These are phyloP conservation scores for Allochrocebus solatus DNA, from an alignment of 2,797 vertebrate genomes.

Conservation along the genomic window DNA sequence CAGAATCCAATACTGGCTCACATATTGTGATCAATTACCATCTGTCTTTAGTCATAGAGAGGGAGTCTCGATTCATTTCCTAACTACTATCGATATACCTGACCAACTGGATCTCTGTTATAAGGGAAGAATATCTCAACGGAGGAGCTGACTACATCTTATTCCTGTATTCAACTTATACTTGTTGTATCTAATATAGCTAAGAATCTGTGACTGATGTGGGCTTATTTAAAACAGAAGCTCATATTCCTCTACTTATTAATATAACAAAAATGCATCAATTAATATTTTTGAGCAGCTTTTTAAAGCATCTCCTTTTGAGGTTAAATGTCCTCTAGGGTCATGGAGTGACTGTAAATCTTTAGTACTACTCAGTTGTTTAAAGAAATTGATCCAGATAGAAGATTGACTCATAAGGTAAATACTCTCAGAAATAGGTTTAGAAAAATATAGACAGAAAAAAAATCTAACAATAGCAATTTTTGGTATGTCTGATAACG, in stretches of 20 bases:
- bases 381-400: conserved; percentile 10
- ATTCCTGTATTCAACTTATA: background rate
- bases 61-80: background rate
- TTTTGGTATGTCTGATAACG: background rate
- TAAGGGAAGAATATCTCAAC: background rate
- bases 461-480: background rate
- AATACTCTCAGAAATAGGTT: background rate
- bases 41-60: background rate
- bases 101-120: background rate
- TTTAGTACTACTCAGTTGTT: conserved; percentile 51
- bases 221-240: conserved; percentile 44
- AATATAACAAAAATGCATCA: background rate
- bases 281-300: background rate
- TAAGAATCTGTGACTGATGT: background rate
- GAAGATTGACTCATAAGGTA: background rate
- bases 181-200: background rate
- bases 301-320: conserved; percentile 12
- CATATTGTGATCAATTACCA: background rate
- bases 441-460: background rate
- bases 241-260: background rate
- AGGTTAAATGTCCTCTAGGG: background rate
- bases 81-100: background rate
- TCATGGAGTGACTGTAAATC: conserved; percentile 22
- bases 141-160: background rate
- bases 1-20: background rate